A percentile compares a stretch with the other conserved stretches of the same genome.
Evolutionary conservation across 2,888 invertebrate genomes (phyloP).

Genomic region (Callosobruchus maculatus): DNA sequence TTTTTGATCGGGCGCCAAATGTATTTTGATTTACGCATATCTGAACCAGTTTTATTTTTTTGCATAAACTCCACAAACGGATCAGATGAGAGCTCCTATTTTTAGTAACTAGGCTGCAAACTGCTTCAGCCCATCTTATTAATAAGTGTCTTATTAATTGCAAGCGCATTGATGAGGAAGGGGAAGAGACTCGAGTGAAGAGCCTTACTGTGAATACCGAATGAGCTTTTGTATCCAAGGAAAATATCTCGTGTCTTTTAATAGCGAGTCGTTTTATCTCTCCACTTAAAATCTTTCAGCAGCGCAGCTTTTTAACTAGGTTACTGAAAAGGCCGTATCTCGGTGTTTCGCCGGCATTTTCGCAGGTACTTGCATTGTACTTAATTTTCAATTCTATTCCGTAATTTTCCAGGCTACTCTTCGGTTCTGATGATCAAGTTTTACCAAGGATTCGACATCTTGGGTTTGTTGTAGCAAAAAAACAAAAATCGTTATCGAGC

Average conservation of each 20-base stretch:
- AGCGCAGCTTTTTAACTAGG: background rate
- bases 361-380: too few species aligned
- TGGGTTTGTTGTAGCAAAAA: too few species aligned
- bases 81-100: background rate
- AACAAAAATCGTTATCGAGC: too few species aligned
- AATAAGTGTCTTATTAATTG: background rate
- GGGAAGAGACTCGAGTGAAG: background rate
- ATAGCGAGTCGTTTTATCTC: background rate
- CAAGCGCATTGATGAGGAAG: background rate
- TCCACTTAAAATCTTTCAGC: background rate
- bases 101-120: background rate
- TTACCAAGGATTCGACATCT: too few species aligned
- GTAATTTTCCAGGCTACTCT: too few species aligned
- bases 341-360: background rate
- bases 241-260: background rate
- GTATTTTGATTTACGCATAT: background rate
- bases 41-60: background rate
- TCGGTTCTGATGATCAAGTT: too few species aligned
- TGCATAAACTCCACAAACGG: background rate
- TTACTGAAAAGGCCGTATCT: background rate
- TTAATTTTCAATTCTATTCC: too few species aligned
- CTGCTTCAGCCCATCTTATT: background rate
- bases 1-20: background rate
- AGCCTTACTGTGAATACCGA: background rate
- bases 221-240: background rate